phyloP scores from a whole-genome alignment of 2,888 invertebrate species.

The Xestobium rufovillosum region DNA sequence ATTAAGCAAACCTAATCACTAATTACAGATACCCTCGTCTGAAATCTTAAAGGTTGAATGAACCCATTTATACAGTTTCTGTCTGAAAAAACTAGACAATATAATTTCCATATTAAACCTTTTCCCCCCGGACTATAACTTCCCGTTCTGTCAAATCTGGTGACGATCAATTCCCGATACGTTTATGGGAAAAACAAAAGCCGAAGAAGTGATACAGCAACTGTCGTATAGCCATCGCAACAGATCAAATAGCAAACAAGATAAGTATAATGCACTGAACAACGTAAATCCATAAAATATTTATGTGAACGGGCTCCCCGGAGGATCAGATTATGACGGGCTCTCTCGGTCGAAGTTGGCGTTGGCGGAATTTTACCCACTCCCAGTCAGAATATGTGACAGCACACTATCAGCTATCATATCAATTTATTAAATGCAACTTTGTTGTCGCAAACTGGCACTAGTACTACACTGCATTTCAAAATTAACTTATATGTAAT shows the following conservation, averaged over 20 bases:
- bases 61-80: too few relatives aligned
- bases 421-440: too few relatives aligned
- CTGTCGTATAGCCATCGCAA: constrained; percentile 31
- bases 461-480: too few relatives aligned
- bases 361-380: constrained; percentile 3
- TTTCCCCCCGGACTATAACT: too few relatives aligned
- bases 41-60: too few relatives aligned
- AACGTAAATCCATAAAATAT: constrained; percentile 47
- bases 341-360: constrained; percentile 19
- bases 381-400: neutral
- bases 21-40: too few relatives aligned
- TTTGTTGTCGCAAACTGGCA: too few relatives aligned
- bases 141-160: constrained; percentile 7
- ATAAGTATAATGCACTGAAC: constrained; percentile 45
- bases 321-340: constrained; percentile 44
- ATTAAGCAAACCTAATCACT: too few relatives aligned
- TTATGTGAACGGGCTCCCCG: constrained; percentile 38
- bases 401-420: constrained; percentile 3
- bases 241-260: constrained; percentile 43
- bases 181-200: constrained; percentile 14
- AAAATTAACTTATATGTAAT: too few relatives aligned
- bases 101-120: too few relatives aligned
- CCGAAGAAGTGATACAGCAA: constrained; percentile 29
- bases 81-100: too few relatives aligned
- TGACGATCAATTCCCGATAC: too few relatives aligned